Evolutionary conservation across 2,113 vertebrate species (phyloP).

Genomic region (Pundamilia nyererei): DNA sequence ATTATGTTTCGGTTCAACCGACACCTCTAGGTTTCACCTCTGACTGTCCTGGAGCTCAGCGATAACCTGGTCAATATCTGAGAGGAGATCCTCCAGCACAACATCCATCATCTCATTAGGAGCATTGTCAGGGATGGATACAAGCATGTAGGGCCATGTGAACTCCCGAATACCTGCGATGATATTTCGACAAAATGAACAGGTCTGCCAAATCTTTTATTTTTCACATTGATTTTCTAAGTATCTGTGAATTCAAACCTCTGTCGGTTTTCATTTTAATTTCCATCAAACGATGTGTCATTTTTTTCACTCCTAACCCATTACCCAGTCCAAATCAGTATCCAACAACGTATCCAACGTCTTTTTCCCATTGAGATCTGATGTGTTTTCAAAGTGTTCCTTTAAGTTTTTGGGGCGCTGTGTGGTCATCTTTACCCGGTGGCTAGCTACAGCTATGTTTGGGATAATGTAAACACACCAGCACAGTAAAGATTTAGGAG

Average conservation of each 20-base stretch:
- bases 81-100: not conserved
- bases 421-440: accelerated
- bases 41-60: not conserved
- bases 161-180: accelerated
- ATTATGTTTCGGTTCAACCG: not conserved
- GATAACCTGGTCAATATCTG: not conserved
- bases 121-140: not conserved
- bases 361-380: not conserved
- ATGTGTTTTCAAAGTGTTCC: not conserved
- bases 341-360: accelerated
- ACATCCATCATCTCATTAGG: not conserved
- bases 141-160: not conserved
- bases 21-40: not conserved
- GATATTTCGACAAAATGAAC: not conserved
- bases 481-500: not conserved
- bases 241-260: not conserved
- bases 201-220: accelerated
- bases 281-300: not conserved
- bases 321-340: not conserved
- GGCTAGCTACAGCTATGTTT: not conserved
- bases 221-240: not conserved
- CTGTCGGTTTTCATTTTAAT: accelerated
- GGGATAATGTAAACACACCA: not conserved
- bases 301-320: not conserved
- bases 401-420: accelerated